Percentiles rank a stretch among this genome's conserved stretches.
phyloP scores from a whole-genome alignment of 2,113 vertebrate species.

The Oreochromis aureus region DNA sequence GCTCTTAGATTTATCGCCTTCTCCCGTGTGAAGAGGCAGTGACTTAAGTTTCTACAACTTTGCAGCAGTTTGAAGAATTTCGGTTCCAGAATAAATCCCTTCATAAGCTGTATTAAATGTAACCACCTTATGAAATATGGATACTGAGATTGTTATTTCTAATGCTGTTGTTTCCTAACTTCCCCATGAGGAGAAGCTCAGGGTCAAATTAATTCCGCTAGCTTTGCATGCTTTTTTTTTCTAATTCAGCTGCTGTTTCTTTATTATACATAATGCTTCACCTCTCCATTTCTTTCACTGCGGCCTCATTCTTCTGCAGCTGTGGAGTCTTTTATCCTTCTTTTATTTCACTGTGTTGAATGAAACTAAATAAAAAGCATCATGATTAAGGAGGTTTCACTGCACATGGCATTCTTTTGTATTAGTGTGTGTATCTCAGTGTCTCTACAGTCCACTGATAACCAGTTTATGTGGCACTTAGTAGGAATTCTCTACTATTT shows the following conservation, averaged over 20 bases:
- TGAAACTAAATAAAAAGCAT: not conserved
- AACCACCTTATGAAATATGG: not conserved
- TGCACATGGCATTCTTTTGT: not conserved
- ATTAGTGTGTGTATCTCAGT: not conserved
- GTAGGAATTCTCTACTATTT: not conserved
- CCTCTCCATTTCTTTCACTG: not conserved
- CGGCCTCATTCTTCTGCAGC: not conserved
- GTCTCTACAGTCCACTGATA: not conserved
- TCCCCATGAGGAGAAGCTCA: not conserved
- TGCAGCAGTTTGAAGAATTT: not conserved
- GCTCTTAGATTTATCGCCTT: not conserved
- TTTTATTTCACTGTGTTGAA: not conserved
- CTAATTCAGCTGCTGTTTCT: not conserved
- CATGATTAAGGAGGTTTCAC: not conserved
- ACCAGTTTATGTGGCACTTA: not conserved
- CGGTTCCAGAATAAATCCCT: not conserved
- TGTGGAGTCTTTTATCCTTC: not conserved
- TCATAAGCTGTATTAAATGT: not conserved
- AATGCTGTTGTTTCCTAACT: not conserved
- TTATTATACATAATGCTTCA: not conserved
- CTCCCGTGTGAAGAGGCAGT: not conserved
- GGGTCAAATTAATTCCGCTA: not conserved
- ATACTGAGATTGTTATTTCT: not conserved
- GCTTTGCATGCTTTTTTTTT: not conserved
- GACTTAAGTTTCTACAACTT: not conserved